Evolutionary conservation across 2,797 vertebrate genomes (phyloP).

Genomic region (Schizopygopsis pylzovi): DNA sequence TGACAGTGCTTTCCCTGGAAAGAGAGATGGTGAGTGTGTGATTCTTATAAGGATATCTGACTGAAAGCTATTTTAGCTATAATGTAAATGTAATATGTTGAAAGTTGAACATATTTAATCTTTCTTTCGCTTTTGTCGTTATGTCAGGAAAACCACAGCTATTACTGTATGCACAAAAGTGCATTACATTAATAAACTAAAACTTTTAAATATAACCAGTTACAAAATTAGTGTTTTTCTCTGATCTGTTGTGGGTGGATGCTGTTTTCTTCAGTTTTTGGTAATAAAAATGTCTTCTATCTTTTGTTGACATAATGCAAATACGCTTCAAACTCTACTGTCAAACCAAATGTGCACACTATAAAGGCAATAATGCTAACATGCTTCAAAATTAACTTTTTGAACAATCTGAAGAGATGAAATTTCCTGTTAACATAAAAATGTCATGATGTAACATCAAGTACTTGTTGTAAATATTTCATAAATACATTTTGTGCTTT

Average conservation of each 20-base stretch:
- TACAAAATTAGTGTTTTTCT: no score
- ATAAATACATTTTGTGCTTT: not conserved
- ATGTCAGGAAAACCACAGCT: not conserved
- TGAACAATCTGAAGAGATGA: not conserved
- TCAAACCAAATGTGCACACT: no score
- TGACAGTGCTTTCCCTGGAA: not conserved
- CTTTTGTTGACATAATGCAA: not conserved
- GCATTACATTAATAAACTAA: no score
- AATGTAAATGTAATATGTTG: not conserved
- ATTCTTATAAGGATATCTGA: not conserved
- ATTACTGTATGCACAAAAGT: no score
- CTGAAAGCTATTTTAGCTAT: not conserved
- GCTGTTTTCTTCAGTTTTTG: constrained; percentile 22
- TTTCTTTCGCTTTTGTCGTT: not conserved
- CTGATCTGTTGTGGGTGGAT: constrained; percentile 27
- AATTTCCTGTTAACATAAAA: not conserved
- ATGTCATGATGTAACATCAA: not conserved
- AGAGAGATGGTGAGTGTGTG: constrained; percentile 38
- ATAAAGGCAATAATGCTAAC: no score
- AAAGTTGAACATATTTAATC: not conserved
- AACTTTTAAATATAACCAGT: no score
- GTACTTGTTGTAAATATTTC: not conserved
- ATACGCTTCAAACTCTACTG: no score
- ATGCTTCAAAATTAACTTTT: not conserved
- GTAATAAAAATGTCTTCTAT: not conserved